Percentiles rank a stretch among this genome's conserved stretches.
These are phyloP conservation scores for Addax nasomaculatus DNA, from an alignment of 2,113 vertebrate genomes.

Conservation along the genomic window DNA sequence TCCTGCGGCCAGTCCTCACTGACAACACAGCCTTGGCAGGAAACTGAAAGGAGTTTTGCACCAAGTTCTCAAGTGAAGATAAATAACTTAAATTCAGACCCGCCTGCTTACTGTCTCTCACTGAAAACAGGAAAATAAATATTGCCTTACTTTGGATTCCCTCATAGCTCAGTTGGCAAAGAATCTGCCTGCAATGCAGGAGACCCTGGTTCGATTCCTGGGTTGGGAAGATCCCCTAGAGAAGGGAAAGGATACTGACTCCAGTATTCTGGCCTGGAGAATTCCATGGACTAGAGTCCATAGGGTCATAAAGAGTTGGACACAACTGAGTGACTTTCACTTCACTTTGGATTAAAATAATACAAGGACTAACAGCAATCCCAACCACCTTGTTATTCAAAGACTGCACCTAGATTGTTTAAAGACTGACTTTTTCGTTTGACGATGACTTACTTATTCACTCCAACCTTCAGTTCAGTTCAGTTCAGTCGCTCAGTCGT, in stretches of 20 bases:
- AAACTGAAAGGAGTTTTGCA: neutral
- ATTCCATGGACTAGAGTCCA: neutral
- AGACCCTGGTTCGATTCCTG: accelerated
- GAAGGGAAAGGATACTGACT: neutral
- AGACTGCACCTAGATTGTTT: neutral
- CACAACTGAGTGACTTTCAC: neutral
- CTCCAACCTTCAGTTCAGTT: neutral
- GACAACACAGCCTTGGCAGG: neutral
- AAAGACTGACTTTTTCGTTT: neutral
- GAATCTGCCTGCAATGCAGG: neutral
- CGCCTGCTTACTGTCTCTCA: neutral
- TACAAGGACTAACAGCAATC: neutral
- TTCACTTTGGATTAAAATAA: neutral
- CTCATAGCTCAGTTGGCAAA: neutral
- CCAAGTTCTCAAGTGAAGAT: neutral
- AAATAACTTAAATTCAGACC: neutral
- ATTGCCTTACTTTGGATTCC: neutral
- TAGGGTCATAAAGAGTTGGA: neutral
- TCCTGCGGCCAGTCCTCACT: neutral
- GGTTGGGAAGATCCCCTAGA: neutral
- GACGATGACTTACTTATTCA: neutral
- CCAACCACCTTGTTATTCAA: neutral
- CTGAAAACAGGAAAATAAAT: neutral
- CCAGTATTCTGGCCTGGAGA: neutral
- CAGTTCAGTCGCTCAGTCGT: too few relatives aligned